Evolutionary conservation across 2,797 vertebrate species (phyloP).

Genomic region (Buceros bicornis): DNA sequence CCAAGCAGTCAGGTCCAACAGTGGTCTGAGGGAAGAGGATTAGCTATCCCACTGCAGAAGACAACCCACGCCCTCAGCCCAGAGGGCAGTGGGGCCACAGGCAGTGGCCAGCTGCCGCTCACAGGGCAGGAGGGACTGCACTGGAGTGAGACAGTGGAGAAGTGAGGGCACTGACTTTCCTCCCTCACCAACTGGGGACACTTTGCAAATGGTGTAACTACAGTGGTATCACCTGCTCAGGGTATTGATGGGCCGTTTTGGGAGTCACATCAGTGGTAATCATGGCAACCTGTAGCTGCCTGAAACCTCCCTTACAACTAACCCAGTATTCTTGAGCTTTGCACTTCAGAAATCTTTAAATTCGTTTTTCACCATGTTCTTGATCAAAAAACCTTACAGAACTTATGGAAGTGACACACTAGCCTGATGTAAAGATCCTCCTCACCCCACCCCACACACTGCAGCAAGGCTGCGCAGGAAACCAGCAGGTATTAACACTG

Average conservation of each 20-base stretch:
- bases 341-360: neutral
- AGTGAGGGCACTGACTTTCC: neutral
- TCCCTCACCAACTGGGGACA: neutral
- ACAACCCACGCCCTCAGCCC: neutral
- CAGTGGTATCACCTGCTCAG: rapidly evolving
- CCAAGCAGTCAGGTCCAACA: neutral
- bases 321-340: neutral
- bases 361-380: neutral
- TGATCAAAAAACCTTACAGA: neutral
- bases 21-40: neutral
- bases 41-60: neutral
- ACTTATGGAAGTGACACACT: rapidly evolving
- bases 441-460: rapidly evolving
- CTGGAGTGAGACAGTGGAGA: rapidly evolving
- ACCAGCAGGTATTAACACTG: neutral
- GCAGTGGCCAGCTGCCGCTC: neutral
- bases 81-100: neutral
- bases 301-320: neutral
- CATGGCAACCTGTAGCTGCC: neutral
- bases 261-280: conserved; percentile 10
- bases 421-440: neutral
- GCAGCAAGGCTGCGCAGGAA: neutral
- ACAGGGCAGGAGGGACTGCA: neutral
- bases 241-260: rapidly evolving
- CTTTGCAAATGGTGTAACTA: neutral